Conservation (phyloP, 2,888 invertebrate genomes). For the Diarsia dahlii region DNA sequence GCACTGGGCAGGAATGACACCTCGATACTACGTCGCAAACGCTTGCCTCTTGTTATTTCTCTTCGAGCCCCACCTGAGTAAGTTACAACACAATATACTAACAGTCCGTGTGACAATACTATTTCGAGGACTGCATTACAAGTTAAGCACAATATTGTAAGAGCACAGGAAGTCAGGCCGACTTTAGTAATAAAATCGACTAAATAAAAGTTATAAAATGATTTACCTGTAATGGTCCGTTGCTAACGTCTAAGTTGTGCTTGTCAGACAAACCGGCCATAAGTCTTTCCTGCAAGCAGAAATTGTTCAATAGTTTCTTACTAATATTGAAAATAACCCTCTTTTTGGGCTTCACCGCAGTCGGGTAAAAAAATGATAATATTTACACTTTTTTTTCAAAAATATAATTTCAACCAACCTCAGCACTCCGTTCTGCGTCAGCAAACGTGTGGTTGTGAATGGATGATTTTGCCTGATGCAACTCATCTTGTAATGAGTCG, state of each 20-base stretch:
- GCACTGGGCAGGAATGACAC: slow-evolving; percentile 75
- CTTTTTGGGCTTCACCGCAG: too few relatives aligned
- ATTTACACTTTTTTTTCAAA: not conserved
- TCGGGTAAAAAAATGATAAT: too few relatives aligned
- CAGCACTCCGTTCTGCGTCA: slow-evolving; percentile 81
- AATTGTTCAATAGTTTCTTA: not conserved
- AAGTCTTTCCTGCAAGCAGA: slow-evolving; percentile 86
- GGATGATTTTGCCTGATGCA: slow-evolving; percentile 79
- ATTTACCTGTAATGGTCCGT: slow-evolving; percentile 87
- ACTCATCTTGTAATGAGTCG: slow-evolving; percentile 84
- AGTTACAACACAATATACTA: slow-evolving; percentile 13
- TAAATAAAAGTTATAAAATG: not conserved
- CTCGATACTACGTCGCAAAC: slow-evolving; percentile 75
- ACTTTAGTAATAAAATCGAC: not conserved
- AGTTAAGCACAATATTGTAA: not conserved
- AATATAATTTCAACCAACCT: slow-evolving; percentile 72
- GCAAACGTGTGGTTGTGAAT: slow-evolving; percentile 83
- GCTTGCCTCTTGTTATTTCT: slow-evolving; percentile 88
- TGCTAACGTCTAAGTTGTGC: slow-evolving; percentile 80
- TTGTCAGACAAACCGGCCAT: slow-evolving; percentile 85
- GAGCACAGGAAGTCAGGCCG: not conserved
- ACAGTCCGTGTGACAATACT: not conserved
- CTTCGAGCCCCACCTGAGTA: slow-evolving; percentile 88
- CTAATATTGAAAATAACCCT: not conserved
- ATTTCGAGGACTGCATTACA: too few relatives aligned